Percentiles rank a stretch among this genome's conserved stretches.
Conservation (phyloP, 2,113 vertebrate species). For the Mesocricetus auratus region DNA sequence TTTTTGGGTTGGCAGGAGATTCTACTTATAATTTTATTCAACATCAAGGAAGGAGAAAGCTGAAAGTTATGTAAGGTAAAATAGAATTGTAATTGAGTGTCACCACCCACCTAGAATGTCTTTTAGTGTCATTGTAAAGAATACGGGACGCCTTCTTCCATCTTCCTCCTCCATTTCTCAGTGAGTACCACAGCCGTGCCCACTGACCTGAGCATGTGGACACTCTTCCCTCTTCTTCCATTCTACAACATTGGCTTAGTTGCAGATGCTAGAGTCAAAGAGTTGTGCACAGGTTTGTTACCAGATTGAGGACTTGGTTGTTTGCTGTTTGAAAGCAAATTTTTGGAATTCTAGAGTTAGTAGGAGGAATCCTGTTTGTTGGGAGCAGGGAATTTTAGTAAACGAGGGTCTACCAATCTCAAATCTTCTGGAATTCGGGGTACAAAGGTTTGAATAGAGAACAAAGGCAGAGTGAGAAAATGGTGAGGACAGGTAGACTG, state of each 20-base stretch:
- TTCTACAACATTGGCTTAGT: background rate
- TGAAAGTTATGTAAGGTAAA: background rate
- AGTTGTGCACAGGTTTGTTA: background rate
- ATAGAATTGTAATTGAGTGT: background rate
- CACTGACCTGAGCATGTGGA: background rate
- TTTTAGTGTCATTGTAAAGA: background rate
- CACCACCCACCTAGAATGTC: background rate
- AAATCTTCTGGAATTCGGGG: background rate
- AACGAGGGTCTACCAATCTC: background rate
- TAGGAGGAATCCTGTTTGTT: background rate
- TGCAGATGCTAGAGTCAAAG: background rate
- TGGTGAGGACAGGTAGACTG: no score
- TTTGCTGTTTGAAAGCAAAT: background rate
- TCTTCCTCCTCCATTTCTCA: background rate
- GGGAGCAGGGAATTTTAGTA: background rate
- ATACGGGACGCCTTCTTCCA: background rate
- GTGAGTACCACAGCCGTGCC: background rate
- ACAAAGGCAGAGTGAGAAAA: no score
- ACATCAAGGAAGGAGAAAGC: background rate
- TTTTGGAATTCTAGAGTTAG: background rate
- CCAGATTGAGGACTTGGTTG: background rate
- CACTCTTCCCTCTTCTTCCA: background rate
- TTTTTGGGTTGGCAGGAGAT: background rate
- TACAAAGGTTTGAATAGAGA: no score
- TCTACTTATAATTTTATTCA: background rate